A percentile compares a stretch with the other conserved stretches of the same genome.
phyloP scores from a whole-genome alignment of 1,140 invertebrate genomes.

The Drosophila leontia region DNA sequence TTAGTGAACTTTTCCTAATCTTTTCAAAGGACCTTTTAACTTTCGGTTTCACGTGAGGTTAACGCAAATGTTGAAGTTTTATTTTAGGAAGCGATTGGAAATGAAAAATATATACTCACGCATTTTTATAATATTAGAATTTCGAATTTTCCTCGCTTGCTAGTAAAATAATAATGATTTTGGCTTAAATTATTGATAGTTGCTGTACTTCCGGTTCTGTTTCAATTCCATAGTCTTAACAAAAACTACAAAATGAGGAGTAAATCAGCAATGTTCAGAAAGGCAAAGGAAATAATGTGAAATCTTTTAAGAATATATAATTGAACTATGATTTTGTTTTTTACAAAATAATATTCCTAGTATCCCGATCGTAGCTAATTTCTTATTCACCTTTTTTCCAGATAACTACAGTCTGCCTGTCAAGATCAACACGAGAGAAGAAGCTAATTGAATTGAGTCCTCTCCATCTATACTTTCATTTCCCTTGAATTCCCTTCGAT shows the following conservation, averaged over 20 bases:
- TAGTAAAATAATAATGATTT: too few relatives aligned
- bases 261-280: too few relatives aligned
- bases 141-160: too few relatives aligned
- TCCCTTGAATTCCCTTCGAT: constrained; percentile 18
- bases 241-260: not conserved
- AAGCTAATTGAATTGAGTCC: constrained; percentile 5
- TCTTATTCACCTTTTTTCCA: not conserved
- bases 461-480: not conserved
- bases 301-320: too few relatives aligned
- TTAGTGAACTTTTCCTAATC: constrained; percentile 33
- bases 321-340: too few relatives aligned
- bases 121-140: too few relatives aligned
- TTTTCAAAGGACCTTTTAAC: constrained; percentile 13
- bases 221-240: not conserved
- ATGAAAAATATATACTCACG: not conserved
- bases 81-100: constrained; percentile 3
- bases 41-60: constrained; percentile 12
- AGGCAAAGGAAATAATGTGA: too few relatives aligned
- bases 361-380: not conserved
- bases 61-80: not conserved
- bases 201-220: not conserved
- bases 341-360: not conserved
- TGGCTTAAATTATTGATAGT: not conserved
- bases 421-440: constrained; percentile 4
- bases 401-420: constrained; percentile 14